Percentiles rank a stretch among this genome's conserved stretches.
Conservation (phyloP, 2,113 vertebrate species). For the Mesembrinibis cayennensis region DNA sequence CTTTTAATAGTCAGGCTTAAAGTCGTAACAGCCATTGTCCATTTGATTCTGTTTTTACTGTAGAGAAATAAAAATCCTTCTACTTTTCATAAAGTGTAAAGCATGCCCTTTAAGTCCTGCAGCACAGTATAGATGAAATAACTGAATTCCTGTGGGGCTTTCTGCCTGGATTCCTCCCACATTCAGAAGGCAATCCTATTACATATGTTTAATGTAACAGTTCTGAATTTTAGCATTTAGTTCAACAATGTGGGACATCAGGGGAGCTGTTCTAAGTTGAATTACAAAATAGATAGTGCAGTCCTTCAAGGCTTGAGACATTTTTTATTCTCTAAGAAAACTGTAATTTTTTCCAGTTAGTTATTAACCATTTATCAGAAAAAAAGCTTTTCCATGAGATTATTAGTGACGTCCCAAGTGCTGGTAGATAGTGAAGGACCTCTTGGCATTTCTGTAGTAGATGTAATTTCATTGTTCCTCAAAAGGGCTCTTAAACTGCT, state of each 20-base stretch:
- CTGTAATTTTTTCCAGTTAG: background rate
- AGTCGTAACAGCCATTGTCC: background rate
- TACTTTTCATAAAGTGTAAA: background rate
- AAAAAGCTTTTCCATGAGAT: background rate
- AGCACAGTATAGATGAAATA: background rate
- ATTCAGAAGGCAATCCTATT: background rate
- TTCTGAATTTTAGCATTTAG: background rate
- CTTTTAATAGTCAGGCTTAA: background rate
- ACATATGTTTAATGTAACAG: background rate
- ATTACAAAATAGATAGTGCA: background rate
- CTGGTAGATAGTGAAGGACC: background rate
- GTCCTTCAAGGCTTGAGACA: background rate
- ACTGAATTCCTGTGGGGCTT: conserved; percentile 13
- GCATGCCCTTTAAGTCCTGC: background rate
- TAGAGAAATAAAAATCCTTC: background rate
- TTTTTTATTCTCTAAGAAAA: background rate
- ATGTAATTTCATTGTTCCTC: background rate
- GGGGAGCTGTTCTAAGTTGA: background rate
- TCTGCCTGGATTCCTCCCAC: conserved; percentile 15
- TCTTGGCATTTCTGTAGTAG: background rate
- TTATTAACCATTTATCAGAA: background rate
- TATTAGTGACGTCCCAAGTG: background rate
- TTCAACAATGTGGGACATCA: background rate
- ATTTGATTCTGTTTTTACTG: background rate
- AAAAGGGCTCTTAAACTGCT: background rate